Percentiles rank a stretch among this genome's conserved stretches.
phyloP scores from a whole-genome alignment of 2,797 vertebrate species.

The Rhinella marina region DNA sequence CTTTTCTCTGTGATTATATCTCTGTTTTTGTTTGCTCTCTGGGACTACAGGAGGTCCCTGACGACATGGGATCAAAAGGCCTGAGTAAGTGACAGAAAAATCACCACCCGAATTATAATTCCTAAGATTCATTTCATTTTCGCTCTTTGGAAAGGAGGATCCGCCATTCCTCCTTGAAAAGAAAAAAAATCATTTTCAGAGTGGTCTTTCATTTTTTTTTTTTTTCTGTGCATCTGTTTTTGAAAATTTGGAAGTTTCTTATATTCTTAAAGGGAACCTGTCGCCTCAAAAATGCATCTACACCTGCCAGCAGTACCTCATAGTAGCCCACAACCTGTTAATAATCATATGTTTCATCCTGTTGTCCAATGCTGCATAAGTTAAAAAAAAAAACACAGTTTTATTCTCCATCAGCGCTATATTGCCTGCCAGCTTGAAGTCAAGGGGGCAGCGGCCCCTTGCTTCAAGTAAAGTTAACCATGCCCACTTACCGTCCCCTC shows the following conservation, averaged over 20 bases:
- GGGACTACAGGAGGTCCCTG: conserved; percentile 94
- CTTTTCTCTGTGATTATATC: conserved; percentile 93
- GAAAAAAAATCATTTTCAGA: neutral
- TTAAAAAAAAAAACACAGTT: no score
- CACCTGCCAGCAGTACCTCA: no score
- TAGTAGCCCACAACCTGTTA: no score
- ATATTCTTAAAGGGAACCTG: no score
- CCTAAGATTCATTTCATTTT: neutral
- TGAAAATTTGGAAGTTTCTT: neutral
- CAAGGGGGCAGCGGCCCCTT: no score
- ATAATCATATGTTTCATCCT: no score
- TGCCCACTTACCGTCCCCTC: no score
- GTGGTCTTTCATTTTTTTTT: neutral
- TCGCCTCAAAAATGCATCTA: no score
- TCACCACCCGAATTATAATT: conserved; percentile 23
- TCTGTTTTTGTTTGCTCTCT: conserved; percentile 83
- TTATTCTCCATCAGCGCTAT: no score
- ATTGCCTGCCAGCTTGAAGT: no score
- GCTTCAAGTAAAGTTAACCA: no score
- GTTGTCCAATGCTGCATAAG: no score
- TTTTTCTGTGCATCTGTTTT: neutral
- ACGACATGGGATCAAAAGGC: conserved; percentile 92
- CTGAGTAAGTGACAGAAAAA: conserved; percentile 92
- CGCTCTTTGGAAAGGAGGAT: neutral
- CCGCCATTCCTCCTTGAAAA: neutral